Conservation (phyloP, 2,797 vertebrate genomes). For the Arnoldichthys spilopterus region DNA sequence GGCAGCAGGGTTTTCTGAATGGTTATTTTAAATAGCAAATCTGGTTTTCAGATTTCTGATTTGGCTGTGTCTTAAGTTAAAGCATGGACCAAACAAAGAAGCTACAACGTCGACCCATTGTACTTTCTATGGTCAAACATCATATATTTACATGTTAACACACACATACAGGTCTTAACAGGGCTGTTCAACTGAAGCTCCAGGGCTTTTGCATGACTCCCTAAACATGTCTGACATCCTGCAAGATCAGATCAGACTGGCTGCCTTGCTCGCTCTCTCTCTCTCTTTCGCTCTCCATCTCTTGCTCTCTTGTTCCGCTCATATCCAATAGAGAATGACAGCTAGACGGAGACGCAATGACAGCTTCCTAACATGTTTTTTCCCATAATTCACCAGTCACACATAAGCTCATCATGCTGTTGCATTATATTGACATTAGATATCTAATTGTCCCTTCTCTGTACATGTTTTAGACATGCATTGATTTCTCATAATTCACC, state of each 20-base stretch:
- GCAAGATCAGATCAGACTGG: constrained; percentile 38
- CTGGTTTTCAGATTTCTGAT: constrained; percentile 60
- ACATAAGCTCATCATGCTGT: constrained; percentile 14
- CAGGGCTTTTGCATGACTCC: constrained; percentile 26
- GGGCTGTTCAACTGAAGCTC: constrained; percentile 31
- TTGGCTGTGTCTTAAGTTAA: constrained; percentile 31
- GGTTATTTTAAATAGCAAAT: constrained; percentile 53
- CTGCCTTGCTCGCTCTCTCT: neutral
- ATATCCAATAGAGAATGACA: constrained; percentile 31
- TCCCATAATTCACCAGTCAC: constrained; percentile 11
- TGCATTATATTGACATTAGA: constrained; percentile 3
- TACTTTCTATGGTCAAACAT: neutral
- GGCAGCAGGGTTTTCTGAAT: constrained; percentile 36
- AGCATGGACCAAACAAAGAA: neutral
- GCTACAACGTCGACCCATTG: constrained; percentile 6
- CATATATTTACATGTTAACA: constrained; percentile 36
- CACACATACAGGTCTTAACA: constrained; percentile 36
- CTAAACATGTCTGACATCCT: constrained; percentile 50
- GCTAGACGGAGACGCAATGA: constrained; percentile 25
- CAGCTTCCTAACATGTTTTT: neutral
- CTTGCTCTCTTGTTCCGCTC: constrained; percentile 19
- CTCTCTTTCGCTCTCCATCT: constrained; percentile 9
- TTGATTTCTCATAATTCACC: constrained; percentile 5
- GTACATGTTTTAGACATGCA: constrained; percentile 7
- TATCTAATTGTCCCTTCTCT: constrained; percentile 10